Conservation (phyloP, 2,888 invertebrate genomes). For the Sussaba pulchella region DNA sequence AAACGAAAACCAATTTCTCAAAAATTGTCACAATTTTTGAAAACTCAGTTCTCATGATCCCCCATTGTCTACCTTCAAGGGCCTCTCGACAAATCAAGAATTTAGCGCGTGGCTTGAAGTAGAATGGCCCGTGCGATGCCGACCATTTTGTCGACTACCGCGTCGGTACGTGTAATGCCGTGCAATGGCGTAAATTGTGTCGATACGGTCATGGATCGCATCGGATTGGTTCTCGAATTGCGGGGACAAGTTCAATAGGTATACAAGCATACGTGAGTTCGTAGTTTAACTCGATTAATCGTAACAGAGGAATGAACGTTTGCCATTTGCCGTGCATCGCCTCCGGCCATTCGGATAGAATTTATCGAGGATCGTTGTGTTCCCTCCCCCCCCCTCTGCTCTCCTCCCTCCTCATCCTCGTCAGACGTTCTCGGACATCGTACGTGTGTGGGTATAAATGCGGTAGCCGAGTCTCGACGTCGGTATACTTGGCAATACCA, state of each 20-base stretch:
- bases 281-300: conserved; percentile 68
- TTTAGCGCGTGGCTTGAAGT: too few species aligned
- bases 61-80: too few species aligned
- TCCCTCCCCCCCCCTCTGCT: too few species aligned
- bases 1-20: too few species aligned
- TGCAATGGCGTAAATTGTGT: neutral
- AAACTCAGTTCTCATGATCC: too few species aligned
- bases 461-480: conserved; percentile 14
- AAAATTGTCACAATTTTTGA: too few species aligned
- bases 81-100: too few species aligned
- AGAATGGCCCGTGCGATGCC: too few species aligned
- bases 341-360: conserved; percentile 56
- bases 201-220: conserved; percentile 14
- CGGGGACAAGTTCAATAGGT: conserved; percentile 6
- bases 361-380: conserved; percentile 65
- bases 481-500: conserved; percentile 36
- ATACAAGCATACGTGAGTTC: conserved; percentile 14
- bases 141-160: too few species aligned
- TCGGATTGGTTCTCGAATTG: neutral
- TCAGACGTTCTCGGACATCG: conserved; percentile 44
- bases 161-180: neutral
- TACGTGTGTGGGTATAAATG: neutral
- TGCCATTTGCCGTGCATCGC: conserved; percentile 18
- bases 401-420: too few species aligned
- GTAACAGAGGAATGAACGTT: conserved; percentile 51